Evolutionary conservation across 2,113 vertebrate species (phyloP).

Genomic region (Coryphaenoides rupestris): DNA sequence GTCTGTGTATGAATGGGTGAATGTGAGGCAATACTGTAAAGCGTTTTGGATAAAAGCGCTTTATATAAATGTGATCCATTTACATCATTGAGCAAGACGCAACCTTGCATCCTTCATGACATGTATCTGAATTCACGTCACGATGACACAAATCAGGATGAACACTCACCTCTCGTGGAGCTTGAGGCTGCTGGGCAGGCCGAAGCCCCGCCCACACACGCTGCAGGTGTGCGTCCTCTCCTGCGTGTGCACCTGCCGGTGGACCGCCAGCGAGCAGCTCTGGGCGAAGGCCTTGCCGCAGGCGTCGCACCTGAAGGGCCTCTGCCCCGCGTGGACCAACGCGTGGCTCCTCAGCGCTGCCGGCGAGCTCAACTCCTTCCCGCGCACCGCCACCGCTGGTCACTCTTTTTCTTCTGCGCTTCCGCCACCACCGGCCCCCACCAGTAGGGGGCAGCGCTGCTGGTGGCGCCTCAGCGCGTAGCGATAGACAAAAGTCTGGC

Average conservation of each 20-base stretch:
- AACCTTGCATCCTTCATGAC: too few species aligned
- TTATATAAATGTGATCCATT: too few species aligned
- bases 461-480: constrained; percentile 7
- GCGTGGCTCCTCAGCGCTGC: constrained; percentile 17
- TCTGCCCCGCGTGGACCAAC: constrained; percentile 33
- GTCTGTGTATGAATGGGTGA: too few species aligned
- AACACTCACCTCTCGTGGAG: constrained; percentile 11
- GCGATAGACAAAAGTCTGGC: constrained; percentile 1
- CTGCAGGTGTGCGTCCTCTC: constrained; percentile 67
- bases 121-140: background rate
- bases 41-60: too few species aligned
- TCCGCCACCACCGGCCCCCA: background rate
- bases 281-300: constrained; percentile 36
- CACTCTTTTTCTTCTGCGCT: constrained; percentile 20
- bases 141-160: too few species aligned
- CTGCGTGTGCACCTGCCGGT: constrained; percentile 58
- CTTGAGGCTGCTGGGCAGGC: constrained; percentile 17
- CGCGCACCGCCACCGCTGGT: constrained; percentile 35
- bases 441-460: background rate
- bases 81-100: too few species aligned
- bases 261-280: constrained; percentile 41
- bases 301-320: constrained; percentile 20
- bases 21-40: too few species aligned
- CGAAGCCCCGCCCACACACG: constrained; percentile 59
- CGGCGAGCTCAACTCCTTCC: constrained; percentile 32